Evolutionary conservation across 2,888 invertebrate genomes (phyloP).

Genomic region (Catocala nupta): DNA sequence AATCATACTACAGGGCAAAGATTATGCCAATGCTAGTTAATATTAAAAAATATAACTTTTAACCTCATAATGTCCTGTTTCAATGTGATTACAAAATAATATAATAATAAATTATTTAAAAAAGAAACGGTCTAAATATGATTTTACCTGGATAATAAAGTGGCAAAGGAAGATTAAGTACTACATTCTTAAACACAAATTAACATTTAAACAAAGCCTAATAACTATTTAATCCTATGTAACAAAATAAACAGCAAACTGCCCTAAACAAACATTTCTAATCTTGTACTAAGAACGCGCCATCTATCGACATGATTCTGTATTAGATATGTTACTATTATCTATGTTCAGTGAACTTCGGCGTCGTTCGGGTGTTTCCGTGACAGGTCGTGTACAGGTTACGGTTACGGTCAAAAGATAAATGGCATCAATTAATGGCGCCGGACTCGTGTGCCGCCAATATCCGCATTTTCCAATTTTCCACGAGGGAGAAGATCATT

Average conservation of each 20-base stretch:
- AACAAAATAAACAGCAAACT: conserved; percentile 35
- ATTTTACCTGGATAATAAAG: too few relatives aligned
- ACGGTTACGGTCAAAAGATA: conserved; percentile 73
- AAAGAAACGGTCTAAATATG: too few relatives aligned
- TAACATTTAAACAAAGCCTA: not conserved
- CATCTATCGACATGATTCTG: conserved; percentile 28
- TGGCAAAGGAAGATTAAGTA: too few relatives aligned
- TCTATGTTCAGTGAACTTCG: conserved; percentile 8
- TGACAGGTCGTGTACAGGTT: conserved; percentile 47
- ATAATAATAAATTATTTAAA: too few relatives aligned
- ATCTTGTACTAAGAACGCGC: conserved; percentile 16
- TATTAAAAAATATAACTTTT: too few relatives aligned
- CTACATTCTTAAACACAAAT: too few relatives aligned
- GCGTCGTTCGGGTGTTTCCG: conserved; percentile 39
- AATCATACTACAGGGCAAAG: too few relatives aligned
- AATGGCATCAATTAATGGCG: conserved; percentile 74
- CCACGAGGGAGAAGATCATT: conserved; percentile 56
- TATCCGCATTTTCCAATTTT: conserved; percentile 70
- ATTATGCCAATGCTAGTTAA: too few relatives aligned
- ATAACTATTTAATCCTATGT: conserved; percentile 15
- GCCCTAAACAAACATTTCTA: conserved; percentile 8
- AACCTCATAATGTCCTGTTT: too few relatives aligned
- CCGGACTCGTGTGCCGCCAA: conserved; percentile 60
- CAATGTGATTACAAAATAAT: too few relatives aligned
- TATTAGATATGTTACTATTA: conserved; percentile 33